These are phyloP conservation scores for Clarias laeviceps DNA, from an alignment of 2,797 vertebrate species.

Conservation along the genomic window DNA sequence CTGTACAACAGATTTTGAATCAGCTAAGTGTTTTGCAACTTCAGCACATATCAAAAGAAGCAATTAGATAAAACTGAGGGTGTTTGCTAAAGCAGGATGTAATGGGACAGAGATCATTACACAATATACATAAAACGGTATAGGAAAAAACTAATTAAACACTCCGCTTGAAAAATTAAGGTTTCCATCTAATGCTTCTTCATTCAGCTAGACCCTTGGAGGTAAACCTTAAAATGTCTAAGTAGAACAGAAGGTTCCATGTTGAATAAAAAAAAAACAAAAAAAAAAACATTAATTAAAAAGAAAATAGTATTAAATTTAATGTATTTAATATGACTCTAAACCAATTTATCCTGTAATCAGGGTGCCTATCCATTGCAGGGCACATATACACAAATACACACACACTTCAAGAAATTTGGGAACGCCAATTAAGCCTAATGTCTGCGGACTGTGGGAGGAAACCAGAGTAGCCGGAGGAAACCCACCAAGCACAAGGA, in stretches of 20 bases:
- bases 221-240: not conserved
- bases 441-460: too few species aligned
- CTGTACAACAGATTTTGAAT: slow-evolving; percentile 4
- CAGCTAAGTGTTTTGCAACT: not conserved
- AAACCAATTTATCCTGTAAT: too few species aligned
- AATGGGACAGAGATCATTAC: not conserved
- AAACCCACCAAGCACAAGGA: too few species aligned
- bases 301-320: too few species aligned
- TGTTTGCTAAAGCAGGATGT: not conserved
- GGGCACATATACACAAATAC: too few species aligned
- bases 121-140: not conserved
- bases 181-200: not conserved
- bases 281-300: too few species aligned
- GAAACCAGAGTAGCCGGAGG: too few species aligned
- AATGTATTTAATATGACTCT: too few species aligned
- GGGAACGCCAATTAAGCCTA: too few species aligned
- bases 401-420: too few species aligned
- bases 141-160: not conserved
- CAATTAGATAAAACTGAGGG: not conserved
- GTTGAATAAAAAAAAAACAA: not conserved
- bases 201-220: not conserved
- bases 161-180: not conserved
- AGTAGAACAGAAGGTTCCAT: not conserved
- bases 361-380: too few species aligned
- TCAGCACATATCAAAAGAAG: not conserved